phyloP scores from a whole-genome alignment of 2,888 invertebrate species.

The Chesias legatella region DNA sequence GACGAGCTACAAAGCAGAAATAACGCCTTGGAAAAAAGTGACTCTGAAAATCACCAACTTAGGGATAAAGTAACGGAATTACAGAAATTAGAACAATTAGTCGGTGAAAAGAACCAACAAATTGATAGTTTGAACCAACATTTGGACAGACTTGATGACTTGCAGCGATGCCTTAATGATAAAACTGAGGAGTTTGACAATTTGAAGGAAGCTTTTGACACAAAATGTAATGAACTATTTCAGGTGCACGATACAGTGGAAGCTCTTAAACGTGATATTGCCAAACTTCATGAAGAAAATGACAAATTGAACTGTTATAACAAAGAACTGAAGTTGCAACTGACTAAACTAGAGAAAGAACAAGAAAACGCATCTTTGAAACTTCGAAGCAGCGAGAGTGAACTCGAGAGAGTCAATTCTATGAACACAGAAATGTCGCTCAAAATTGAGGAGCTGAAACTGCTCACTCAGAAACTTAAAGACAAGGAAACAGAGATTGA shows the following conservation, averaged over 20 bases:
- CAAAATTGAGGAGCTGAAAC: conserved; percentile 66
- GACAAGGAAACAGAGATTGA: conserved; percentile 79
- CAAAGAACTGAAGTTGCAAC: conserved; percentile 59
- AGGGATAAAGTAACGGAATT: conserved; percentile 71
- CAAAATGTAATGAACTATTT: conserved; percentile 65
- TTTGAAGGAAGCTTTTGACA: conserved; percentile 70
- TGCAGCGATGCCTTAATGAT: conserved; percentile 74
- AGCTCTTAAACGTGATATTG: conserved; percentile 56
- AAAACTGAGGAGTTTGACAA: conserved; percentile 70
- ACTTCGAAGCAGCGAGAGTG: conserved; percentile 61
- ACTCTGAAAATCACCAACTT: conserved; percentile 68
- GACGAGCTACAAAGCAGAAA: conserved; percentile 71
- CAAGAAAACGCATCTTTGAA: conserved; percentile 66
- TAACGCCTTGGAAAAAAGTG: conserved; percentile 54
- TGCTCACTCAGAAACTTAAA: conserved; percentile 63
- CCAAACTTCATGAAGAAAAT: conserved; percentile 65
- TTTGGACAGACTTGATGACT: conserved; percentile 66
- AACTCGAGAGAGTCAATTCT: conserved; percentile 58
- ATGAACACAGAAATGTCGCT: conserved; percentile 60
- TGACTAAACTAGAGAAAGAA: conserved; percentile 69
- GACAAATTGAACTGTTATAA: conserved; percentile 54
- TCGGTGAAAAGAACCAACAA: conserved; percentile 78
- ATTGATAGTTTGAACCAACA: conserved; percentile 76
- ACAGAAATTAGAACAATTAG: conserved; percentile 73
- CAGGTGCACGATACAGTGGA: conserved; percentile 62